These are phyloP conservation scores for Nebria ingens DNA, from an alignment of 1,140 invertebrate genomes.

Conservation along the genomic window DNA sequence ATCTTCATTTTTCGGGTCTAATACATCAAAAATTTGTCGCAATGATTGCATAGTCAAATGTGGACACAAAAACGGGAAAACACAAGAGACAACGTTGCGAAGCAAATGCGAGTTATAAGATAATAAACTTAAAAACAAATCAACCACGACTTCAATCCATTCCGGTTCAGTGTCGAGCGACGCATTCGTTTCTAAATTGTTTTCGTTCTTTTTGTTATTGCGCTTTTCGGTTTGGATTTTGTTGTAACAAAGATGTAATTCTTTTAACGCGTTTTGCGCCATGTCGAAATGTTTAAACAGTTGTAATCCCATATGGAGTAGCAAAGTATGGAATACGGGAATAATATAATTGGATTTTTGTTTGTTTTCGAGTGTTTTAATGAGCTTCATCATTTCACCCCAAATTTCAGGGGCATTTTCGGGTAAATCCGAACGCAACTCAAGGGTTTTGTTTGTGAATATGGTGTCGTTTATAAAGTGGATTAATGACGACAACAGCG, in stretches of 20 bases:
- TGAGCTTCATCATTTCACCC: slow-evolving; percentile 44
- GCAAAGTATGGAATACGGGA: slow-evolving; percentile 51
- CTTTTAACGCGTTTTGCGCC: slow-evolving; percentile 51
- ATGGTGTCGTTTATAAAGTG: slow-evolving; percentile 41
- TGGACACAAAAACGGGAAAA: slow-evolving; percentile 61
- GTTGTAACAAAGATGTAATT: slow-evolving; percentile 57
- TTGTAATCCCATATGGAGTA: slow-evolving; percentile 60
- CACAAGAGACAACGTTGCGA: slow-evolving; percentile 53
- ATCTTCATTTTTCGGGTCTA: slow-evolving; percentile 52
- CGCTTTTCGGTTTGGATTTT: slow-evolving; percentile 40
- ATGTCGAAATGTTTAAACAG: slow-evolving; percentile 55
- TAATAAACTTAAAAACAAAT: slow-evolving; percentile 61
- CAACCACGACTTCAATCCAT: slow-evolving; percentile 71
- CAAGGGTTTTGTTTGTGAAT: slow-evolving; percentile 34
- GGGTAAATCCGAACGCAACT: slow-evolving; percentile 37
- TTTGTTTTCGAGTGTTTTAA: slow-evolving; percentile 29
- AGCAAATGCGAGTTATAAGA: slow-evolving; percentile 58
- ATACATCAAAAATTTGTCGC: slow-evolving; percentile 60
- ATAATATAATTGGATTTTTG: slow-evolving; percentile 26
- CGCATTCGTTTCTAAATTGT: slow-evolving; percentile 23
- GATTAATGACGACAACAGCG: slow-evolving; percentile 43
- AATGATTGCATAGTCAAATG: slow-evolving; percentile 54
- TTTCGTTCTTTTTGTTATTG: slow-evolving; percentile 30
- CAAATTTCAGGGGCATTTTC: slow-evolving; percentile 45
- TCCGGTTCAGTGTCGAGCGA: slow-evolving; percentile 51